Percentiles rank a stretch among this genome's conserved stretches.
Evolutionary conservation across 2,797 vertebrate species (phyloP).

Genomic region (Platalea minor): DNA sequence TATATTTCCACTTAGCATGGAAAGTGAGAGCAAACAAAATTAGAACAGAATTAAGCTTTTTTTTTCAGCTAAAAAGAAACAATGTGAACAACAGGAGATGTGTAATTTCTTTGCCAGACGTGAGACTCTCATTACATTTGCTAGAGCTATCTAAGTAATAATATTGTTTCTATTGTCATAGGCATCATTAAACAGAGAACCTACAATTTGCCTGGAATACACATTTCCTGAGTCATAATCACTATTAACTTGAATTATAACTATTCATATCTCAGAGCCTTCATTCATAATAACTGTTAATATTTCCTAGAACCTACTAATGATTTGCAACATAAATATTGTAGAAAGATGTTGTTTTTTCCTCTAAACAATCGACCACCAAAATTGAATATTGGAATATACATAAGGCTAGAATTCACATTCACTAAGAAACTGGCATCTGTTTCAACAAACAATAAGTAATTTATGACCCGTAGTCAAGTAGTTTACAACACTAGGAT

Average conservation of each 20-base stretch:
- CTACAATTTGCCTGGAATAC: background rate
- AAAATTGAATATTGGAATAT: background rate
- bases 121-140: background rate
- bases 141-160: background rate
- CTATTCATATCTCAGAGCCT: background rate
- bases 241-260: background rate
- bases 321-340: background rate
- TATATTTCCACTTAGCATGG: background rate
- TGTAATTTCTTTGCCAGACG: background rate
- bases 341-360: background rate
- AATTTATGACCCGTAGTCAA: background rate
- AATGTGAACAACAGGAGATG: background rate
- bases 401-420: background rate
- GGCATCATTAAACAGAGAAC: background rate
- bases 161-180: background rate
- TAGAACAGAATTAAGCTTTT: background rate
- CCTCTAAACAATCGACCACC: background rate
- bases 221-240: constrained; percentile 32
- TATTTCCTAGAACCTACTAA: background rate
- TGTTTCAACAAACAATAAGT: background rate
- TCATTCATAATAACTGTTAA: background rate
- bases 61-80: background rate
- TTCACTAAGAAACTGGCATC: background rate
- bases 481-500: background rate
- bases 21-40: background rate